phyloP scores from a whole-genome alignment of 2,797 vertebrate genomes.

The Esox masquinongy region DNA sequence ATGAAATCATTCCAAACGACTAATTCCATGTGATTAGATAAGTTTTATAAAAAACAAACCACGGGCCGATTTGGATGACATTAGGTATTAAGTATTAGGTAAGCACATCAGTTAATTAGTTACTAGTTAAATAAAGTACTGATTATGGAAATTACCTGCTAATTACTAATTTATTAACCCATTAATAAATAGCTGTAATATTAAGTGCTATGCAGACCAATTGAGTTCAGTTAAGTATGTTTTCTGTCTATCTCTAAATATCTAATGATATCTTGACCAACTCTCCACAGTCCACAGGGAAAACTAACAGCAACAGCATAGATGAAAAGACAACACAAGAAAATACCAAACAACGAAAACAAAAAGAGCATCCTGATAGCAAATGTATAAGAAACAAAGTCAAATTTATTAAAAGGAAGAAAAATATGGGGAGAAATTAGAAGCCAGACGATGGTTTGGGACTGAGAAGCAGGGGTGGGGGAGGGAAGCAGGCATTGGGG shows the following conservation, averaged over 20 bases:
- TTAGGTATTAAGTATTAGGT: too few species aligned
- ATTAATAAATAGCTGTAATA: background rate
- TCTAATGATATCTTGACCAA: constrained; percentile 26
- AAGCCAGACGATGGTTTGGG: background rate
- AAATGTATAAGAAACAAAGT: constrained; percentile 33
- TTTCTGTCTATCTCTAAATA: constrained; percentile 5
- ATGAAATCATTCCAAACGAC: constrained; percentile 16
- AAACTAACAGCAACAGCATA: constrained; percentile 40
- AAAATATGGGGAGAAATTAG: constrained; percentile 8
- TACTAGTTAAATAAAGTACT: too few species aligned
- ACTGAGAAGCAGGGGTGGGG: constrained; percentile 11
- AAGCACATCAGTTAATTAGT: too few species aligned
- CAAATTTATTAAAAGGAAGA: constrained; percentile 26
- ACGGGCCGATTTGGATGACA: too few species aligned
- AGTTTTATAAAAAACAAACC: background rate
- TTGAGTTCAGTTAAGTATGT: background rate
- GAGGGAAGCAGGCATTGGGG: background rate
- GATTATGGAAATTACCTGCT: too few species aligned
- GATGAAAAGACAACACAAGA: constrained; percentile 39
- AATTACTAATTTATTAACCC: too few species aligned
- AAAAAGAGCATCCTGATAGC: constrained; percentile 31
- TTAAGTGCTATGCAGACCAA: background rate
- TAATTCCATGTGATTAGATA: background rate
- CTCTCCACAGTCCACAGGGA: constrained; percentile 63
- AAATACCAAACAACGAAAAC: constrained; percentile 27